Base-by-base conservation (phyloP, 2,797 vertebrate species). In the Hydrolagus colliei region DNA sequence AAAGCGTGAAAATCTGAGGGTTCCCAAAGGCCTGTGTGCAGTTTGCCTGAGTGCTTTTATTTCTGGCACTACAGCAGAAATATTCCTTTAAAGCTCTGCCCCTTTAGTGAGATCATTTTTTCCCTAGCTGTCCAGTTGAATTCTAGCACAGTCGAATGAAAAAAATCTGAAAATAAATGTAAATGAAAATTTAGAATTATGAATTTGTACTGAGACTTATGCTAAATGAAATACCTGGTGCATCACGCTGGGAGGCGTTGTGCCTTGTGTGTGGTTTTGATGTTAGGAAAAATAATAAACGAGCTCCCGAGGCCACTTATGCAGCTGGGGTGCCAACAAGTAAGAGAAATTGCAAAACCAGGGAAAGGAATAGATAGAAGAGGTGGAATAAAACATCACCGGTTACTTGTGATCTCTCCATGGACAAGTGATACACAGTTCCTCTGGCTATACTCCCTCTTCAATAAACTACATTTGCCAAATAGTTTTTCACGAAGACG, bases 151-250 rank as follows among this genome's bases (percentile, higher is more conserved):
- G 12, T 82, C 32, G 68, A 12, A 3, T 27, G 9, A 35, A 68
- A 68, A 16, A 35, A 32, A 10, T 82, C 63, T 0, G 32, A 65
- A 68, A 68, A 82, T 68, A 32, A 82, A 82, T 68, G 63, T 82
- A 82, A 82, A 82, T 82, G 9, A 82, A 82, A 65, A 67, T 82
- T 82, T 82, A 32, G 79, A 82, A 67, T 20, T 68, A 82, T 20
- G 63, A 41, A 35, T 32, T 32, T 82, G 63, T 18, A 14, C 32
- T 82, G 67, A 65, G 7, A 52, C 41, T 20, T 14, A 16, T 82
- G 63, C 32, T 14, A 32, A 67, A 82, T 20, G 22, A 68, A 68
- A 68, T 35, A 18, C 14, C 11, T 68, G 32, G 67, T 68, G 61
- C 32, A n/a, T 8, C 27, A 67, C 2, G 22, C 9, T 35, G 79